Conservation (phyloP, 2,797 vertebrate species). For the Hafferia zeledoni region DNA sequence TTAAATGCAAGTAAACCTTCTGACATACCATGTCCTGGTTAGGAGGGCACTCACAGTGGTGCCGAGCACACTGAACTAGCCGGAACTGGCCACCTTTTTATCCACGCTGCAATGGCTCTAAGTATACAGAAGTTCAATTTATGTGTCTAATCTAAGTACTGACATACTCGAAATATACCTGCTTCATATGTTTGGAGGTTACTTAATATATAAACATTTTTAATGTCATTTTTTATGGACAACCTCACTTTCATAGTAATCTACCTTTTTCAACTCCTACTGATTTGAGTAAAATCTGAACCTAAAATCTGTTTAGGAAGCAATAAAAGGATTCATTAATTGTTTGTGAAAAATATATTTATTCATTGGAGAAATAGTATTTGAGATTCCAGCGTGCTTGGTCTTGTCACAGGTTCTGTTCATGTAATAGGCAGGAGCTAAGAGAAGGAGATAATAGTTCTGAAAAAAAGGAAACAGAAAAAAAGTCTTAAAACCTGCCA, state of each 20-base stretch:
- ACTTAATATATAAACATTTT: background rate
- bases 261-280: background rate
- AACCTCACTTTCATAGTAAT: background rate
- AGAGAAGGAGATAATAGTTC: background rate
- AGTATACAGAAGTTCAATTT: background rate
- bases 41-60: background rate
- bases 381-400: background rate
- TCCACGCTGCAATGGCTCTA: background rate
- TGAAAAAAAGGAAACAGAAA: background rate
- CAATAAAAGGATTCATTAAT: background rate
- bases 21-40: background rate
- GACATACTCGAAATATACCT: background rate
- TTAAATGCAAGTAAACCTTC: background rate
- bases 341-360: background rate
- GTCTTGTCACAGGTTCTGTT: background rate
- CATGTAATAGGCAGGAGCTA: background rate
- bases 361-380: background rate
- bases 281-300: background rate
- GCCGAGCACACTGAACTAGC: background rate
- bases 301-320: background rate
- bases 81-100: background rate
- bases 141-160: background rate
- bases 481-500: accelerated
- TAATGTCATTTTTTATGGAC: background rate
- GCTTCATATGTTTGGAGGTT: background rate